Evolutionary conservation across 2,888 invertebrate species (phyloP).

Genomic region (Proisotoma minuta): DNA sequence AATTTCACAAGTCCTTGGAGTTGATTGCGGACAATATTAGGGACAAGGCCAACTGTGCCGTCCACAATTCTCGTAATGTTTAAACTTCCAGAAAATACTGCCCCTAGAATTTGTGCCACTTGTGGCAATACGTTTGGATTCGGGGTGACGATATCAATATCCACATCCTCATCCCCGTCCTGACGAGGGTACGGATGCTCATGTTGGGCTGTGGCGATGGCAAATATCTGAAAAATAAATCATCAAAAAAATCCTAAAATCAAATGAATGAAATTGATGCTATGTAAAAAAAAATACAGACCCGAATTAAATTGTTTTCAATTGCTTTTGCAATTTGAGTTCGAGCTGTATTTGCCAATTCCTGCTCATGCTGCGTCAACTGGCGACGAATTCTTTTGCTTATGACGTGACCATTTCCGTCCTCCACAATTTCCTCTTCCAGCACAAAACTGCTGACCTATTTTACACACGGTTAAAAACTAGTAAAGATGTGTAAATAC

Average conservation of each 20-base stretch:
- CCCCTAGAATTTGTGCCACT: conserved; percentile 46
- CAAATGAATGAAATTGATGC: not conserved
- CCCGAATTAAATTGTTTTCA: conserved; percentile 43
- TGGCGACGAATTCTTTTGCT: no score
- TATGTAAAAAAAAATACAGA: no score
- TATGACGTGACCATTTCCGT: no score
- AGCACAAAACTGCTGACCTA: not conserved
- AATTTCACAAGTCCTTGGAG: conserved; percentile 42
- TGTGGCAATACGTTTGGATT: conserved; percentile 46
- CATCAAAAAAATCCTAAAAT: no score
- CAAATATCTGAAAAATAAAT: conserved; percentile 39
- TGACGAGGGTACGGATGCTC: conserved; percentile 23
- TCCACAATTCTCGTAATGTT: conserved; percentile 45
- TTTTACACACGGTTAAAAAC: no score
- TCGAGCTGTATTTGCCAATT: conserved; percentile 40
- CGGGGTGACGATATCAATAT: conserved; percentile 22
- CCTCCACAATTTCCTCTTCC: not conserved
- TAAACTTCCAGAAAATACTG: conserved; percentile 45
- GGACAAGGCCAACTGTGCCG: conserved; percentile 39
- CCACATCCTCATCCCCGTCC: conserved; percentile 31
- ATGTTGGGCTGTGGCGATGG: conserved; percentile 29
- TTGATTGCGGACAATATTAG: conserved; percentile 41
- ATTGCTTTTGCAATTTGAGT: conserved; percentile 41
- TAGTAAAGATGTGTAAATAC: no score
- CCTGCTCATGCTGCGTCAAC: conserved; percentile 39